Evolutionary conservation across 2,113 vertebrate genomes (phyloP).

Genomic region (Empidonax traillii): DNA sequence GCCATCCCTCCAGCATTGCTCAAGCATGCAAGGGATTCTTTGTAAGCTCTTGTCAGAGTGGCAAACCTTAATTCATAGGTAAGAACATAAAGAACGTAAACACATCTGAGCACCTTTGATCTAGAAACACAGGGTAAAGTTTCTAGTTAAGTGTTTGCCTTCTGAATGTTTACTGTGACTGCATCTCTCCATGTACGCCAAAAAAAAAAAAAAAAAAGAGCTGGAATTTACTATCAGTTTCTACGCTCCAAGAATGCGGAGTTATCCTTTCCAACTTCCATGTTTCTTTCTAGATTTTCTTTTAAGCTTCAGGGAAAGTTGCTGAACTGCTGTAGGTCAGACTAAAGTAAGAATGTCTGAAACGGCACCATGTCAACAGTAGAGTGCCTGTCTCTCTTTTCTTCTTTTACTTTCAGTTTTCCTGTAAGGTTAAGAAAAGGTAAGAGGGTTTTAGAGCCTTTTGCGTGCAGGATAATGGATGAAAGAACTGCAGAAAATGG

Average conservation of each 20-base stretch:
- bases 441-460: slow-evolving; percentile 12
- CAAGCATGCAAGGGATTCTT: neutral
- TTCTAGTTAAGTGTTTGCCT: neutral
- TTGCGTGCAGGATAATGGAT: slow-evolving; percentile 13
- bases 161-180: neutral
- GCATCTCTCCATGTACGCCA: neutral
- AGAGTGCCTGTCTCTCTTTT: neutral
- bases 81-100: neutral
- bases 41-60: neutral
- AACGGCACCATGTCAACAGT: neutral
- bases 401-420: slow-evolving; percentile 27
- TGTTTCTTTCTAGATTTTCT: neutral
- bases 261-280: neutral
- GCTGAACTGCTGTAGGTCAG: neutral
- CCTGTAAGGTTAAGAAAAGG: slow-evolving; percentile 9
- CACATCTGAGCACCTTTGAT: neutral
- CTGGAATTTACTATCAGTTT: neutral
- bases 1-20: neutral
- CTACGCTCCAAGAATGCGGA: neutral
- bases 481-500: slow-evolving; percentile 37
- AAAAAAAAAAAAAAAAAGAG: neutral
- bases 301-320: neutral
- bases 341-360: neutral
- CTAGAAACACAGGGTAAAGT: neutral
- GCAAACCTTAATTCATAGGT: neutral